Conservation (phyloP, 2,113 vertebrate genomes). For the Echinops telfairi region DNA sequence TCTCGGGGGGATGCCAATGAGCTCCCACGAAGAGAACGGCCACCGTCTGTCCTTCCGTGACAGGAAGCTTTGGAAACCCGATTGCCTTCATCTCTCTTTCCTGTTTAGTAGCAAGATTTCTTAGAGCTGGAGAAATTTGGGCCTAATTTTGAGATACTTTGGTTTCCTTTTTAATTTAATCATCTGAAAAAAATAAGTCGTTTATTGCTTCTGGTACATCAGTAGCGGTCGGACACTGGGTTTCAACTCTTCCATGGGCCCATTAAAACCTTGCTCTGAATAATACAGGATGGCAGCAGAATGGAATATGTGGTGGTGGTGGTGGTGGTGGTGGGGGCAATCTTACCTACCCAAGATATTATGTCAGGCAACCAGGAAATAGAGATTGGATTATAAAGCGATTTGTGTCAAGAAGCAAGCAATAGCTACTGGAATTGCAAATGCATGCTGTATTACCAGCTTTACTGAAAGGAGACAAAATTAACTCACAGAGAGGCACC, state of each 20-base stretch:
- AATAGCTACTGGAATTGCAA: constrained; percentile 64
- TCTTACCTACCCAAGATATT: constrained; percentile 4
- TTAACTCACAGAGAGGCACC: constrained; percentile 56
- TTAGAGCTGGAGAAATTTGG: constrained; percentile 44
- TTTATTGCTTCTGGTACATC: constrained; percentile 42
- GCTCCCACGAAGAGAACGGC: constrained; percentile 19
- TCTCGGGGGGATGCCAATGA: not conserved
- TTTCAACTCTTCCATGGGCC: constrained; percentile 18
- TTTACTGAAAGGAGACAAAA: constrained; percentile 55
- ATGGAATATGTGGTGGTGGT: constrained; percentile 3
- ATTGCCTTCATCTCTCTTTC: constrained; percentile 25
- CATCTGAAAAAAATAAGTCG: not conserved
- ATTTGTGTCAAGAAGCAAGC: constrained; percentile 64
- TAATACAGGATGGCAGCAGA: not conserved
- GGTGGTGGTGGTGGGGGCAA: constrained; percentile 16
- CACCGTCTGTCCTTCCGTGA: not conserved
- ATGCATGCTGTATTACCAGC: constrained; percentile 46
- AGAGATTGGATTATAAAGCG: constrained; percentile 55
- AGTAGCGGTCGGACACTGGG: not conserved
- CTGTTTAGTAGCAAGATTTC: constrained; percentile 38
- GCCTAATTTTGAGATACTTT: constrained; percentile 30
- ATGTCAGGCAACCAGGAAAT: constrained; percentile 71
- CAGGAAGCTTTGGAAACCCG: constrained; percentile 1
- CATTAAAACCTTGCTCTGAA: not conserved
- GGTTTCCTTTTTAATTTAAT: constrained; percentile 61